These are phyloP conservation scores for Microtus obscurus DNA, from an alignment of 2,797 vertebrate genomes.

Conservation along the genomic window DNA sequence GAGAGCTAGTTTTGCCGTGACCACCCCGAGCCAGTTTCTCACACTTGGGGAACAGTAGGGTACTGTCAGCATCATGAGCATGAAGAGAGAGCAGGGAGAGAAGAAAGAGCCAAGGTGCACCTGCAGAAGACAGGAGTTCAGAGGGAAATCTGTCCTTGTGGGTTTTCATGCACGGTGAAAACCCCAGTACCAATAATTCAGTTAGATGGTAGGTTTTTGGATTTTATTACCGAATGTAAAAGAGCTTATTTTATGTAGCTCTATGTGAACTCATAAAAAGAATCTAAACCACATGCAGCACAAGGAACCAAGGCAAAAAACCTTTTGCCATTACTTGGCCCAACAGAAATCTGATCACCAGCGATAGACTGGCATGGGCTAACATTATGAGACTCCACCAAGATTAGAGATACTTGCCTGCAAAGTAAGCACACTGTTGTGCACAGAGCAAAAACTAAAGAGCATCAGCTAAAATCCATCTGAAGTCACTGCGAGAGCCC, in stretches of 20 bases:
- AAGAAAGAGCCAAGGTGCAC: conserved; percentile 36
- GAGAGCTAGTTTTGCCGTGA: conserved; percentile 73
- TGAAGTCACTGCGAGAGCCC: conserved; percentile 16
- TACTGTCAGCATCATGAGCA: conserved; percentile 58
- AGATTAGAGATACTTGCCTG: conserved; percentile 21
- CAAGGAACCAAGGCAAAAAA: conserved; percentile 25
- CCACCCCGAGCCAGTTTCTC: conserved; percentile 63
- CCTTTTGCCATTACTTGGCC: conserved; percentile 30
- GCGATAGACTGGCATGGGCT: neutral
- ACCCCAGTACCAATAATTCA: conserved; percentile 30
- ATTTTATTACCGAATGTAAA: conserved; percentile 51
- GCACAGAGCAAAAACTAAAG: conserved; percentile 21
- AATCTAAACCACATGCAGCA: conserved; percentile 33
- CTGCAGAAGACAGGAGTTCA: conserved; percentile 61
- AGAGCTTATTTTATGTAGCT: conserved; percentile 14
- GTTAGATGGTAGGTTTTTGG: conserved; percentile 11
- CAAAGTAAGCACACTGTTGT: neutral
- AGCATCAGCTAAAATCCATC: conserved; percentile 21
- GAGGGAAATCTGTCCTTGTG: conserved; percentile 41
- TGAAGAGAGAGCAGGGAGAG: conserved; percentile 56
- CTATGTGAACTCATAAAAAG: conserved; percentile 55
- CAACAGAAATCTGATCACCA: conserved; percentile 16
- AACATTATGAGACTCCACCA: conserved; percentile 22
- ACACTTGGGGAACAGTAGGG: conserved; percentile 71
- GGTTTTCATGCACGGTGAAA: conserved; percentile 53